These are phyloP conservation scores for Papilio helenus DNA, from an alignment of 1,140 invertebrate species.

Conservation along the genomic window DNA sequence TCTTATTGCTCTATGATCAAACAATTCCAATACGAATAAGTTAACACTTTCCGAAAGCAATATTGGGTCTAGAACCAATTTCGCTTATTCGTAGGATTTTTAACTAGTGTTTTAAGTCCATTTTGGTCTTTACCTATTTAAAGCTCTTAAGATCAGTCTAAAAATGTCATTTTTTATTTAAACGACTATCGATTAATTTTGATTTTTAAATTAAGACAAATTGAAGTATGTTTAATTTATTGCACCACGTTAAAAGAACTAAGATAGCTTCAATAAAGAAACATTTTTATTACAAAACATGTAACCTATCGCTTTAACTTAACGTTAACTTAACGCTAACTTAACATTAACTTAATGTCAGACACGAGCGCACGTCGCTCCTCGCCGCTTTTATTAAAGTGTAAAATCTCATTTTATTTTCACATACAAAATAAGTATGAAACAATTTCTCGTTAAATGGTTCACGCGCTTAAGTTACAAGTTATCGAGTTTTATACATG, in stretches of 20 bases:
- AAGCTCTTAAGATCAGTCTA: no score
- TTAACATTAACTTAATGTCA: slow-evolving; percentile 12
- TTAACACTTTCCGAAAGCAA: background rate
- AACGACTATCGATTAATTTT: no score
- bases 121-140: no score
- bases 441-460: slow-evolving; percentile 30
- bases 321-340: slow-evolving; percentile 10
- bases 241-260: background rate
- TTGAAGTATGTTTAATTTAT: no score
- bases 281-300: background rate
- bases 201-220: no score
- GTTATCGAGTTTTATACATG: background rate
- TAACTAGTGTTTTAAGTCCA: no score
- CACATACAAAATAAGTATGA: slow-evolving; percentile 27
- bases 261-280: background rate
- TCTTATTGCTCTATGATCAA: background rate
- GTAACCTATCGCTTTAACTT: slow-evolving; percentile 10
- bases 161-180: no score
- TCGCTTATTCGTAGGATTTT: no score
- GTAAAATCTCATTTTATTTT: slow-evolving; percentile 32
- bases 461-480: background rate
- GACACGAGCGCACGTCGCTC: slow-evolving; percentile 19
- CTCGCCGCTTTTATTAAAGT: slow-evolving; percentile 30
- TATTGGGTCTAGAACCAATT: no score
- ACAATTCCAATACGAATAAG: background rate